phyloP scores from a whole-genome alignment of 2,113 vertebrate genomes.

The Mellivora capensis region DNA sequence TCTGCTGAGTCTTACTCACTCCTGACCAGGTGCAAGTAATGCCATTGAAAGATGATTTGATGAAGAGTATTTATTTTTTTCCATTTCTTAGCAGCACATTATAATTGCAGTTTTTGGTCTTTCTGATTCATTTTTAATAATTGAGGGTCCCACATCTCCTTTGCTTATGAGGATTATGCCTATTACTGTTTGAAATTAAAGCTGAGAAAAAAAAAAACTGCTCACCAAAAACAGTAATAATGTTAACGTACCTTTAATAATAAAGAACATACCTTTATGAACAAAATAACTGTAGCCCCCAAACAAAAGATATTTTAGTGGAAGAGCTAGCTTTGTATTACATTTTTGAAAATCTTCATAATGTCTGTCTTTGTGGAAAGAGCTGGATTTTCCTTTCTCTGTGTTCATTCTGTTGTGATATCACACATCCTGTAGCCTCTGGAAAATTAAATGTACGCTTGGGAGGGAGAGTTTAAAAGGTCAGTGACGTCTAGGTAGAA shows the following conservation, averaged over 20 bases:
- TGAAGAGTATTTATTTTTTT: not conserved
- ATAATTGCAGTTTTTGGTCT: not conserved
- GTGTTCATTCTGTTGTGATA: not conserved
- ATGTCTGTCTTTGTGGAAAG: not conserved
- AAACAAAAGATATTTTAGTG: not conserved
- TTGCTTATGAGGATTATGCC: not conserved
- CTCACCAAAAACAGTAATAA: not conserved
- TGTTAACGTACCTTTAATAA: not conserved
- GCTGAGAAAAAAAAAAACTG: not conserved
- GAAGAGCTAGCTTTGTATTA: not conserved
- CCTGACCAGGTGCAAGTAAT: not conserved
- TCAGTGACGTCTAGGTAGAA: not conserved
- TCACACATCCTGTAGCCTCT: not conserved
- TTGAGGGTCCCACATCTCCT: not conserved
- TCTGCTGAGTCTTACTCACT: not conserved
- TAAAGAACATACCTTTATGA: not conserved
- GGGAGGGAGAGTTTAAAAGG: not conserved
- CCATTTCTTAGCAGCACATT: not conserved
- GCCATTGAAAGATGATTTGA: not conserved
- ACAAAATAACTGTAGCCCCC: not conserved
- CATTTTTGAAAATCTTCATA: not conserved
- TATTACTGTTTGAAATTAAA: slow-evolving; percentile 7
- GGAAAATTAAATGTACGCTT: not conserved
- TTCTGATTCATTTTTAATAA: not conserved
- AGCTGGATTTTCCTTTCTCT: not conserved